Percentiles rank a stretch among this genome's conserved stretches.
These are phyloP conservation scores for Odontophorus gujanensis DNA, from an alignment of 2,113 vertebrate genomes.

Conservation along the genomic window DNA sequence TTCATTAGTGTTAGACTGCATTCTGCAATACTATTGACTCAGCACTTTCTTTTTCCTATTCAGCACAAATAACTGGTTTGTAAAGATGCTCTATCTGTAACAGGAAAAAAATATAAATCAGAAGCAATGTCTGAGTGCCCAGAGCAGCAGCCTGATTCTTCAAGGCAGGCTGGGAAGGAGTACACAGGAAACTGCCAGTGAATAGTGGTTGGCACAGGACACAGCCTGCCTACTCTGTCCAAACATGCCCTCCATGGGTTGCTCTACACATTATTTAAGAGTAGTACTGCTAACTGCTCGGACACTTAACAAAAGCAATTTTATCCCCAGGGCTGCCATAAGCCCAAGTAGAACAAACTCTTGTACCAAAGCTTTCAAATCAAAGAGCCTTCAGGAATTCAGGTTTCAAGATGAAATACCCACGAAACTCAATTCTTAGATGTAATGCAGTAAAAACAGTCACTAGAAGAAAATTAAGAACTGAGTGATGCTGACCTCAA, in stretches of 20 bases:
- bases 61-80: rapidly evolving
- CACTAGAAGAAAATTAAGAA: neutral
- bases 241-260: neutral
- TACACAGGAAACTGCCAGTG: rapidly evolving
- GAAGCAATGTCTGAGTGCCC: neutral
- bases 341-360: rapidly evolving
- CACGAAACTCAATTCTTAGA: neutral
- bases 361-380: neutral
- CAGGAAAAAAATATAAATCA: neutral
- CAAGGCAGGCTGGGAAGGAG: neutral
- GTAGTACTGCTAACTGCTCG: neutral
- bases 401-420: neutral
- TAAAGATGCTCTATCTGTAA: neutral
- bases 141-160: neutral
- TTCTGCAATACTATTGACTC: neutral
- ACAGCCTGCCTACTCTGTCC: neutral
- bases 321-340: neutral
- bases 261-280: neutral
- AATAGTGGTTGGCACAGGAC: neutral
- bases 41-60: neutral
- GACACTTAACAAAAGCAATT: neutral
- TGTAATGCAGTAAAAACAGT: neutral
- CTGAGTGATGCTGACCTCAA: neutral
- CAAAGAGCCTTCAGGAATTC: neutral
- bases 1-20: neutral